A percentile compares a stretch with the other conserved stretches of the same genome.
Conservation (phyloP, 35 echinoderm and acorn worm genomes). For the Ophiothrix spiculata region DNA sequence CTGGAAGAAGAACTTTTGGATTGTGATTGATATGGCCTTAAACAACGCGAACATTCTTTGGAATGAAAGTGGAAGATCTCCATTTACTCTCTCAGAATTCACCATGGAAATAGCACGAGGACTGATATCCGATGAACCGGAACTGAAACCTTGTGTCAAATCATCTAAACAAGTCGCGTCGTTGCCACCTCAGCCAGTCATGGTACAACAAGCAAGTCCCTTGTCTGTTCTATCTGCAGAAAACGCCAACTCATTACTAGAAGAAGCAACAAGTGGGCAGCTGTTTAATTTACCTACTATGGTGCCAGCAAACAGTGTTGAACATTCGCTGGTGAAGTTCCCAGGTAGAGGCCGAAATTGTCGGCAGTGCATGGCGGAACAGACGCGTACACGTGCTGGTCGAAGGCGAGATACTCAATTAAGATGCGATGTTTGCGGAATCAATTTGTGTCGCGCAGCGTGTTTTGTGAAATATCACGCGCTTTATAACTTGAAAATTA, state of each 20-base stretch:
- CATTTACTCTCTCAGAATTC: not conserved
- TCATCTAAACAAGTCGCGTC: no score
- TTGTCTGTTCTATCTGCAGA: no score
- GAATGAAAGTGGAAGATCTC: not conserved
- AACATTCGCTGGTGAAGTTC: conserved; percentile 44
- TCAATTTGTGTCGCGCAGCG: conserved; percentile 19
- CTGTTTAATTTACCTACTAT: no score
- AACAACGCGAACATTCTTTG: conserved; percentile 23
- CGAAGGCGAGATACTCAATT: conserved; percentile 37
- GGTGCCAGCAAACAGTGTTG: not conserved
- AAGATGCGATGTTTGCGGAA: conserved; percentile 13
- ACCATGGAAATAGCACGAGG: conserved; percentile 16
- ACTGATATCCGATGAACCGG: not conserved
- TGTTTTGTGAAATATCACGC: conserved; percentile 42
- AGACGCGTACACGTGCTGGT: conserved; percentile 13
- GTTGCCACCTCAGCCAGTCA: no score
- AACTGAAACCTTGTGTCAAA: not conserved
- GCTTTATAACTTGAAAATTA: conserved; percentile 17
- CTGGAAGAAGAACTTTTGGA: conserved; percentile 36
- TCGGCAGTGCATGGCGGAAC: conserved; percentile 6
- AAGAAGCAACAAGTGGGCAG: no score
- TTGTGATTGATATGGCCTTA: conserved; percentile 21
- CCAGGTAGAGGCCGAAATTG: conserved; percentile 47
- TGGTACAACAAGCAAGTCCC: no score
- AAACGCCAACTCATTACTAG: no score